Conservation (phyloP, 2,797 vertebrate species). For the Bucorvus abyssinicus region DNA sequence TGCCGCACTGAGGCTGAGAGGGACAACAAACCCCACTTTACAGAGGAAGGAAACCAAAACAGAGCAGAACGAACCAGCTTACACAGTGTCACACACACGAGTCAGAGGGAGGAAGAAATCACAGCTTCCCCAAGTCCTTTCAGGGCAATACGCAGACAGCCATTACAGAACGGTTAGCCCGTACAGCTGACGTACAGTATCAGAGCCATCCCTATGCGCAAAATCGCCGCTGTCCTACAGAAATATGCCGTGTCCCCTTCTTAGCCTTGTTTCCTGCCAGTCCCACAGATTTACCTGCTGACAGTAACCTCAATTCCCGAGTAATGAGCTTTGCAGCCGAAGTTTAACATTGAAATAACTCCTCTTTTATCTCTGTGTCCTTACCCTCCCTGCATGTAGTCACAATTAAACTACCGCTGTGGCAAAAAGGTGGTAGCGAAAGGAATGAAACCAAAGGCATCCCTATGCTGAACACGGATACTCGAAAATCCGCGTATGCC, state of each 20-base stretch:
- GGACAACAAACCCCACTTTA: background rate
- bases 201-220: background rate
- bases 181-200: background rate
- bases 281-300: constrained; percentile 36
- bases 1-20: constrained; percentile 16
- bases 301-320: constrained; percentile 54
- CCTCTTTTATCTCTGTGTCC: background rate
- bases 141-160: background rate
- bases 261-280: constrained; percentile 30
- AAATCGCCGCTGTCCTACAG: background rate
- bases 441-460: background rate
- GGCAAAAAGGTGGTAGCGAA: background rate
- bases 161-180: background rate
- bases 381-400: background rate
- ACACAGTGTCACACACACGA: background rate
- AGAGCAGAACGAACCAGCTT: background rate
- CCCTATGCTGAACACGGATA: accelerated
- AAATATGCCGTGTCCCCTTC: background rate
- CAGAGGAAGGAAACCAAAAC: background rate
- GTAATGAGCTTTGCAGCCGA: constrained; percentile 25
- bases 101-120: background rate
- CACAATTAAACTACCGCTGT: background rate
- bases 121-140: background rate
- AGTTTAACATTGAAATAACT: constrained; percentile 51
- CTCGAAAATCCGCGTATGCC: background rate